Conservation (phyloP, 2,797 vertebrate species). For the Eurystomus glaucurus region DNA sequence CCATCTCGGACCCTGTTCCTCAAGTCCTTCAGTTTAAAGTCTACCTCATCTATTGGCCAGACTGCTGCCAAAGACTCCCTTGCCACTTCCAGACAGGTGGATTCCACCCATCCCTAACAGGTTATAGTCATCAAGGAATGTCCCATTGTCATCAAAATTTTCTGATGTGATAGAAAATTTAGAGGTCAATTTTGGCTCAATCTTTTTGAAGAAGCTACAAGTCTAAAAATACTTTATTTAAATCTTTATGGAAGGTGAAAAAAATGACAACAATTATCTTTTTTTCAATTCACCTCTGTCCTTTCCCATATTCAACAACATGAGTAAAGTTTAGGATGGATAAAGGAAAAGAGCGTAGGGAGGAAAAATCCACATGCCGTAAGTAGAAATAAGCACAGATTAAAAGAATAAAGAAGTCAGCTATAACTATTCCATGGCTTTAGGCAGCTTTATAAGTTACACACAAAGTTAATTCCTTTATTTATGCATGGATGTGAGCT, state of each 20-base stretch:
- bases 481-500: slow-evolving; percentile 14
- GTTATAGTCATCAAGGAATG: too few species aligned
- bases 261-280: not conserved
- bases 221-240: not conserved
- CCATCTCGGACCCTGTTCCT: too few species aligned
- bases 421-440: not conserved
- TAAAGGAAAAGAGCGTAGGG: not conserved
- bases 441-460: not conserved
- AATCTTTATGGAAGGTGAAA: not conserved
- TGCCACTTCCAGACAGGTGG: too few species aligned
- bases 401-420: not conserved
- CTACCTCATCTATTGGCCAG: too few species aligned
- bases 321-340: not conserved
- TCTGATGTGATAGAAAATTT: not conserved
- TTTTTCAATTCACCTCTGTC: not conserved
- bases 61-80: too few species aligned
- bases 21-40: too few species aligned
- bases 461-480: slow-evolving; percentile 16
- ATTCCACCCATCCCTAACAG: too few species aligned
- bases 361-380: not conserved
- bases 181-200: not conserved
- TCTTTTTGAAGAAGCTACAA: not conserved
- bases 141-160: not conserved
- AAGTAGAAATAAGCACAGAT: not conserved
- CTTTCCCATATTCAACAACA: slow-evolving; percentile 7